Evolutionary conservation across 2,113 vertebrate species (phyloP), one percentile per base, ranked within the genome.

Genomic region (Brachirus orientalis): DNA sequence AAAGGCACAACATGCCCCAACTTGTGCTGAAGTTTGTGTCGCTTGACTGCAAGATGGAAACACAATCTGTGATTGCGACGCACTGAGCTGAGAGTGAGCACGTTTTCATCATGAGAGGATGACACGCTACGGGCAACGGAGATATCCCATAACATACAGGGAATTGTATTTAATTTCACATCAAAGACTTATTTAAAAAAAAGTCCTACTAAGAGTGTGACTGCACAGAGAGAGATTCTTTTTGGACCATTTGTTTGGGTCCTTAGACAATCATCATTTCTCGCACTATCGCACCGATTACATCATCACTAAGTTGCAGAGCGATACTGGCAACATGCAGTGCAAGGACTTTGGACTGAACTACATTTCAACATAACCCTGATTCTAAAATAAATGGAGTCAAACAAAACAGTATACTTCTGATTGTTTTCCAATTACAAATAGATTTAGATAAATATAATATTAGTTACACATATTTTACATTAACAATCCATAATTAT

Each of bases 311-410:
- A 28, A 47, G 40, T 33, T 17, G n/a, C 59, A 52, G 60, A 58
- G 50, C 9, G 7, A 61, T 17, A 77, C 36, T 59, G 47, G 43
- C 35, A 52, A 74, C 65, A 55, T 55, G 43, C 17, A 35, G 54
- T 28, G 13, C 36, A 38, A 76, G 72, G 79, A 87, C 84, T 88
- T 89, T 82, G 73, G 50, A 83, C 67, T 20, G 6, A 72, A 57
- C n/a, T 54, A 1, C 11, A 55, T 77, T 79, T 70, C 47, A 17
- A 64, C 63, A 79, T 1, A 44, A n/a, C 1, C 2, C 13, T 36
- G 20, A 58, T 41, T 52, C 16, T 7, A 17, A 47, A 66, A 3
- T 22, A 4, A 28, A 12, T 20, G 54, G 12, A 19, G 14, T 33
- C 18, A 41, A 55, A 36, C 14, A 7, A 3, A 43, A 14, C 2